These are phyloP conservation scores for Microctonus aethiopoides DNA, from an alignment of 2,888 invertebrate genomes.

Conservation along the genomic window DNA sequence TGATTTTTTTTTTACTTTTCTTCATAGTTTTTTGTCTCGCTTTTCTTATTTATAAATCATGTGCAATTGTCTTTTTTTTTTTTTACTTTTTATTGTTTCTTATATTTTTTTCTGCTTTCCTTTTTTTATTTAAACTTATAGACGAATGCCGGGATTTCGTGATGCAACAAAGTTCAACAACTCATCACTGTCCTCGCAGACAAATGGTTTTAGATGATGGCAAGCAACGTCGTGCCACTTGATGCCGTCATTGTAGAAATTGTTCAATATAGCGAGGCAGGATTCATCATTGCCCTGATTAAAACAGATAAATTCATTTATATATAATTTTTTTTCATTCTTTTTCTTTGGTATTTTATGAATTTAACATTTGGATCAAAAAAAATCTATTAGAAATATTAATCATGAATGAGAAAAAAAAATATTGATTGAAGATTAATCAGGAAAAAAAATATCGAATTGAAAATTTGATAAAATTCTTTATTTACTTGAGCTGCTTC, in stretches of 20 bases:
- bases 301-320: background rate
- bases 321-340: background rate
- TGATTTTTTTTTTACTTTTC: background rate
- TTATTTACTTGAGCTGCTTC: slow-evolving; percentile 83
- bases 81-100: background rate
- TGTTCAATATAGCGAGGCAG: slow-evolving; percentile 88
- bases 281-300: slow-evolving; percentile 88
- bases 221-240: slow-evolving; percentile 93
- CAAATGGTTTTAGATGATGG: slow-evolving; percentile 88
- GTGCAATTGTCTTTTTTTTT: slow-evolving; percentile 9
- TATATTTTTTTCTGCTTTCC: slow-evolving; percentile 26
- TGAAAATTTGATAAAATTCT: slow-evolving; percentile 5
- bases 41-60: slow-evolving; percentile 15
- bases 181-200: slow-evolving; percentile 92
- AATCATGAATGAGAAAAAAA: background rate
- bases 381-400: too few species aligned
- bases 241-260: slow-evolving; percentile 91
- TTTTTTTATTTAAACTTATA: slow-evolving; percentile 68
- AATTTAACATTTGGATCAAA: too few species aligned
- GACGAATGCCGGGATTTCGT: slow-evolving; percentile 86
- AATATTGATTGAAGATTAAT: background rate
- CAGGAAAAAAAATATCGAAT: too few species aligned
- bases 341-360: background rate
- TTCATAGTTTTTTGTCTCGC: slow-evolving; percentile 14
- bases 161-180: slow-evolving; percentile 90